Evolutionary conservation across 2,797 vertebrate genomes (phyloP), one percentile per base, ranked within the genome.

Genomic region (Cyclopterus lumpus): DNA sequence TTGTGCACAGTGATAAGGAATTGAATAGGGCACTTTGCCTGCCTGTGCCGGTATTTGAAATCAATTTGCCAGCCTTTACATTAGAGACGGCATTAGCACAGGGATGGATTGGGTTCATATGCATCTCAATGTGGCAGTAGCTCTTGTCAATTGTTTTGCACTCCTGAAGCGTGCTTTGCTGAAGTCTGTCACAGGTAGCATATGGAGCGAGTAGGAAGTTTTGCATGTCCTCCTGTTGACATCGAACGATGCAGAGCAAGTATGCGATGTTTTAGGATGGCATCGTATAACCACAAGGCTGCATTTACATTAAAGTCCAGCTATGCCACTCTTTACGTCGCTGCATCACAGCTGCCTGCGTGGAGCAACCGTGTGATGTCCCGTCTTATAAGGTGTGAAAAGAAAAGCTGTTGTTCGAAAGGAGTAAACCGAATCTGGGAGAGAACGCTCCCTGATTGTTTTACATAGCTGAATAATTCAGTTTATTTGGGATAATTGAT

Each of bases 401-500:
- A 84, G 42, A 78, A 59, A 75, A 55, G 68, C 75, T 58, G 73
- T 84, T 58, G 51, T 78, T 49, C 32, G 62, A 72, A 75, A 81
- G 40, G 51, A 44, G 51, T 83, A 81, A 85, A 88, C 80, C 1
- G 44, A 68, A 88, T 80, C 85, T 62, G 80, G 46, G 28, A 38
- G 32, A 70, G 61, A 65, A 38, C 68, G 38, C 77, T 75, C 77
- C 72, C 79, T 71, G 70, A 64, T 92, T 80, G 81, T 79, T 88
- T 88, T 85, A 92, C 86, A 63, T 44, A 51, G 68, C 77, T 93
- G 87, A 93, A 94, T 93, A 83, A 93, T 93, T 92, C 83, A 92
- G 84, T 11, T 77, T 75, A 81, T 91, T 86, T 87, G 71, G 73
- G 86, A 89, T 87, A 87, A 91, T 71, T 82, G 88, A 89, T 86